Evolutionary conservation across 2,113 vertebrate species (phyloP), one percentile per base, ranked within the genome.

Genomic region (Ardeotis arabs): DNA sequence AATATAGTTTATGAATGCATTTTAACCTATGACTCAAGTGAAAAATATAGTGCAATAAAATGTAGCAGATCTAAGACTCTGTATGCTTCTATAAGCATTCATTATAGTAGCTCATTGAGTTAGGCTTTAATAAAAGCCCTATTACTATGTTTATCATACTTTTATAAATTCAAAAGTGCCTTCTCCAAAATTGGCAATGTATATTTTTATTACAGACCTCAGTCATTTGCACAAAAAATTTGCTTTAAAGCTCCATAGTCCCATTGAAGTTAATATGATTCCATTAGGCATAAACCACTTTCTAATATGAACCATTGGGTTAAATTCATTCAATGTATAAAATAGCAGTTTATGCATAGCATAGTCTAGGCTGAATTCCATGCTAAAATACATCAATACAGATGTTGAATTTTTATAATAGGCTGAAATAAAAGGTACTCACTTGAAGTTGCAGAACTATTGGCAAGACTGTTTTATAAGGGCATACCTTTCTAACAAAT

Each of bases 161-260:
- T 86, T 37, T 64, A 75, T 45, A 92, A 81, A 90, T 81, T 72
- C 81, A 60, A 88, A 92, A 95, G 77, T 82, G 78, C 56, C 17
- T 90, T 52, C 88, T 84, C 64, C 68, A 94, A 87, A 93, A 95
- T 35, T 91, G 82, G 35, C 84, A 90, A 49, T 81, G 25, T 62
- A 37, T 92, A 82, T 92, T 94, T 84, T 19, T 78, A 94, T 87
- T 81, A 84, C 29, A 92, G 76, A 90, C 47, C 66, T 93, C 73
- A 89, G 76, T 58, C 83, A 81, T 89, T 96, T 90, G 68, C 56
- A 92, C 90, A 89, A 94, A 94, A 93, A 81, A 95, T 28, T 94
- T 72, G 64, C 56, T 93, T 92, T 93, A 90, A 78, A 85, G 64
- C 80, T 92, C 52, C 53, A 60, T 28, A 87, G 83, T 78, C 39